Percentiles rank a stretch among this genome's conserved stretches.
Evolutionary conservation across 2,888 invertebrate species (phyloP).

Genomic region (Rotaria sp.): DNA sequence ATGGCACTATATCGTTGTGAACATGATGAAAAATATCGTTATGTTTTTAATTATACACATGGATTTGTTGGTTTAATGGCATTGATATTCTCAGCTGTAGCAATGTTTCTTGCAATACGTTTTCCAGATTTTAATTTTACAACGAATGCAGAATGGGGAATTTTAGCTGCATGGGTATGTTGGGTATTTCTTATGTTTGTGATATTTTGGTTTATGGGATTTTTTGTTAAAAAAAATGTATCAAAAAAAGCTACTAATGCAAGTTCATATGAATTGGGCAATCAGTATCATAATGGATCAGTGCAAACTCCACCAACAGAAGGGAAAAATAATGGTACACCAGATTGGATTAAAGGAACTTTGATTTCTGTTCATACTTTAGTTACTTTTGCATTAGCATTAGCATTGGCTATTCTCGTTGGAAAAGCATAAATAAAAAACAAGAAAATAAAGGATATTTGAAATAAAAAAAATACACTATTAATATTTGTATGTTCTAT

Average conservation of each 20-base stretch:
- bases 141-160: neutral
- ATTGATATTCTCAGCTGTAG: neutral
- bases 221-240: neutral
- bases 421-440: neutral
- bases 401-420: neutral
- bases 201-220: neutral
- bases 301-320: too few species aligned
- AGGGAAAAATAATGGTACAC: neutral
- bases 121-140: neutral
- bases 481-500: neutral
- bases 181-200: neutral
- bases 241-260: neutral
- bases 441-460: too few species aligned
- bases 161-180: neutral
- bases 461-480: neutral
- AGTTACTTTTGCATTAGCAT: neutral
- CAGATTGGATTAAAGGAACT: neutral
- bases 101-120: neutral
- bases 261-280: neutral
- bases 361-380: neutral
- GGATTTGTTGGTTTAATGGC: constrained; percentile 49
- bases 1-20: constrained; percentile 50
- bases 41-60: constrained; percentile 55
- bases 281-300: too few species aligned
- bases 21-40: constrained; percentile 48